Percentiles rank a stretch among this genome's conserved stretches.
Conservation (phyloP, 2,113 vertebrate genomes). For the Oryzias woworae region DNA sequence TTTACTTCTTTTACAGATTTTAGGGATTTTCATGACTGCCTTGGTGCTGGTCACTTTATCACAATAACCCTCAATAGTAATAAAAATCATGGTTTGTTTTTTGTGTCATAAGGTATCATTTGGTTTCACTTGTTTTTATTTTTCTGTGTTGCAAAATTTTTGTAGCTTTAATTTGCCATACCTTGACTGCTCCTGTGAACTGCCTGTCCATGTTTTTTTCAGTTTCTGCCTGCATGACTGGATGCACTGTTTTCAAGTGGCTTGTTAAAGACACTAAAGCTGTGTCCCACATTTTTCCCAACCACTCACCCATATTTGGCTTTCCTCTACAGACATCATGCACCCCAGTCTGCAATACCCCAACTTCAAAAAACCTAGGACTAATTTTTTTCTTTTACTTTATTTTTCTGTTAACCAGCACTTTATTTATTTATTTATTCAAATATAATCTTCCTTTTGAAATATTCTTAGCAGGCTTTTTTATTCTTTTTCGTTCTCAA, state of each 20-base stretch:
- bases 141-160: slow-evolving; percentile 68
- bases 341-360: slow-evolving; percentile 81
- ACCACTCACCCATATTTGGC: slow-evolving; percentile 84
- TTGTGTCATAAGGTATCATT: slow-evolving; percentile 59
- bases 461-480: slow-evolving; percentile 39
- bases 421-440: background rate
- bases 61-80: slow-evolving; percentile 62
- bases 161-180: slow-evolving; percentile 69
- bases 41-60: slow-evolving; percentile 73
- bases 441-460: background rate
- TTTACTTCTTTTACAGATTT: slow-evolving; percentile 55
- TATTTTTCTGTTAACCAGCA: slow-evolving; percentile 56
- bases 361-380: slow-evolving; percentile 84
- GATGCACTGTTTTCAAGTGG: slow-evolving; percentile 94
- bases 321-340: slow-evolving; percentile 85
- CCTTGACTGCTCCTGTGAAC: slow-evolving; percentile 94
- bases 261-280: slow-evolving; percentile 89
- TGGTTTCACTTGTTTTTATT: slow-evolving; percentile 46
- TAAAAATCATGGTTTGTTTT: slow-evolving; percentile 72
- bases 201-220: slow-evolving; percentile 88
- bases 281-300: slow-evolving; percentile 76
- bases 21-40: slow-evolving; percentile 72
- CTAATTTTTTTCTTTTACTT: slow-evolving; percentile 63
- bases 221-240: slow-evolving; percentile 97
- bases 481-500: slow-evolving; percentile 46